Evolutionary conservation across 2,888 invertebrate species (phyloP).

Genomic region (Cerastis leucographa): DNA sequence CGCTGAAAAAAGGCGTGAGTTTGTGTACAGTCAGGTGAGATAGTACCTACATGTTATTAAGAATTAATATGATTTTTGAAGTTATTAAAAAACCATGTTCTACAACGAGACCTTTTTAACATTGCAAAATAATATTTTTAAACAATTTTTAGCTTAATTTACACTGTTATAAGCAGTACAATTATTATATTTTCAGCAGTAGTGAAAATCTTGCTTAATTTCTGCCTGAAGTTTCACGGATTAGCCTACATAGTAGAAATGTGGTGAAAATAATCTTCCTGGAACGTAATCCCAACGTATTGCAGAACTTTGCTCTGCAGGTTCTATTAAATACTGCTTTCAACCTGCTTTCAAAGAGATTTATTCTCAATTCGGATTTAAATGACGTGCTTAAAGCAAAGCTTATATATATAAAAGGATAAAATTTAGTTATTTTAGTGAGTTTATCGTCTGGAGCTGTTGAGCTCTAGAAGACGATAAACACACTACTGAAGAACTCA

Average conservation of each 20-base stretch:
- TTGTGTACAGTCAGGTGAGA: too few species aligned
- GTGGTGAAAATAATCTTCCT: slow-evolving; percentile 31
- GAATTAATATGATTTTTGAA: not conserved
- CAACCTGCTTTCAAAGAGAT: not conserved
- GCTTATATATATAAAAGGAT: not conserved
- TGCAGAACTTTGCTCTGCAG: slow-evolving; percentile 9
- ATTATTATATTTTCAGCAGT: not conserved
- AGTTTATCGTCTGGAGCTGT: not conserved
- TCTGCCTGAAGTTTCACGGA: slow-evolving; percentile 13
- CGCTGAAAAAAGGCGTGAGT: too few species aligned
- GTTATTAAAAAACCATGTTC: not conserved
- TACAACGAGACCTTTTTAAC: not conserved
- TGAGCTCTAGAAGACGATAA: not conserved
- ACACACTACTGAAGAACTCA: too few species aligned
- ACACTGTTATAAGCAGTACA: not conserved
- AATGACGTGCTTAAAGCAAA: not conserved
- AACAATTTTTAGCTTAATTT: not conserved
- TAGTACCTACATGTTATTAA: too few species aligned
- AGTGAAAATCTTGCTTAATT: slow-evolving; percentile 15
- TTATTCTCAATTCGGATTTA: not conserved
- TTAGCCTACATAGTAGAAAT: slow-evolving; percentile 26
- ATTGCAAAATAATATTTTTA: not conserved
- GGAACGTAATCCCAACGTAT: slow-evolving; percentile 18
- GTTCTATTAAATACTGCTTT: slow-evolving; percentile 7
- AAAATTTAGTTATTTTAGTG: not conserved